Conservation (phyloP, 1,140 invertebrate species). For the Heliothis virescens region DNA sequence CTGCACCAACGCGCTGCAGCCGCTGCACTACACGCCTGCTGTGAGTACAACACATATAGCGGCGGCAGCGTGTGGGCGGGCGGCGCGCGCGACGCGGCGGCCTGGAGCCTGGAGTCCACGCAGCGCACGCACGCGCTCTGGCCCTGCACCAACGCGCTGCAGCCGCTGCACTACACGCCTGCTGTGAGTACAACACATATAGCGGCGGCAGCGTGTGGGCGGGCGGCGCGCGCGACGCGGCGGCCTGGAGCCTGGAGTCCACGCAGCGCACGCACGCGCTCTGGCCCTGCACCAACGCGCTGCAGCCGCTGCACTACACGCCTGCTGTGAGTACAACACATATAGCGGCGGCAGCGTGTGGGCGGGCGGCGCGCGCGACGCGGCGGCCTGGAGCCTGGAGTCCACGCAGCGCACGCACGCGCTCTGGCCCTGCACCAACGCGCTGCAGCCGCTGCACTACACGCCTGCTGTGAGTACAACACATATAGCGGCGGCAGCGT, state of each 20-base stretch:
- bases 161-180: constrained; percentile 70
- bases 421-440: constrained; percentile 72
- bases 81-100: constrained; percentile 69
- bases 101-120: constrained; percentile 77
- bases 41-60: constrained; percentile 39
- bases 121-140: constrained; percentile 77
- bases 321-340: constrained; percentile 33
- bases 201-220: constrained; percentile 67
- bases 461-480: constrained; percentile 38
- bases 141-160: constrained; percentile 67
- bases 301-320: constrained; percentile 72
- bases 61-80: constrained; percentile 67
- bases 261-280: constrained; percentile 76
- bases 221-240: constrained; percentile 68
- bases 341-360: constrained; percentile 64
- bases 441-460: constrained; percentile 72
- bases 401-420: constrained; percentile 76
- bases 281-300: constrained; percentile 70
- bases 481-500: constrained; percentile 58
- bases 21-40: constrained; percentile 66
- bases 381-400: constrained; percentile 76
- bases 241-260: constrained; percentile 76
- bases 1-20: constrained; percentile 66
- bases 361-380: constrained; percentile 69
- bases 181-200: constrained; percentile 33